Evolutionary conservation across 2,888 invertebrate species (phyloP).

Genomic region (Euzetes globulus): DNA sequence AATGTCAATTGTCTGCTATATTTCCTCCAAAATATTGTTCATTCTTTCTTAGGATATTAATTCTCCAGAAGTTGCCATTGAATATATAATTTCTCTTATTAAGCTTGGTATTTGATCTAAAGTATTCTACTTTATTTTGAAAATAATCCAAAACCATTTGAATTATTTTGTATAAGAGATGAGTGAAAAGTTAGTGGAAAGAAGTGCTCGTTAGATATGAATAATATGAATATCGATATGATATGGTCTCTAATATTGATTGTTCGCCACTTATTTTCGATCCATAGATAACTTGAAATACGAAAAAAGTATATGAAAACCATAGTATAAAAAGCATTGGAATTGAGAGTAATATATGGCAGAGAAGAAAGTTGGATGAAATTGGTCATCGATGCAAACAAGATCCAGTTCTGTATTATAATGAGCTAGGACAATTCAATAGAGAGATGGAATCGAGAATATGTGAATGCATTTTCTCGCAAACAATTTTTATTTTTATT

Average conservation of each 20-base stretch:
- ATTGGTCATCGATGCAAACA: conserved; percentile 26
- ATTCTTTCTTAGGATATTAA: no score
- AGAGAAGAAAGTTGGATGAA: neutral
- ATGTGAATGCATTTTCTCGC: conserved; percentile 7
- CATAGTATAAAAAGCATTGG: neutral
- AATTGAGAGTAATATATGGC: conserved; percentile 4
- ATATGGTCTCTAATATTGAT: neutral
- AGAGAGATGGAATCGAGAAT: neutral
- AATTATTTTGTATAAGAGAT: no score
- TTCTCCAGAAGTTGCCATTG: no score
- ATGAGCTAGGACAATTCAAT: conserved; percentile 7
- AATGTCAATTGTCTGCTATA: no score
- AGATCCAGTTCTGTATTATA: conserved; percentile 6
- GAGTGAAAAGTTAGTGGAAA: neutral
- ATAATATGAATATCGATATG: neutral
- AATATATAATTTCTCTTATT: no score
- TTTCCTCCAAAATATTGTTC: no score
- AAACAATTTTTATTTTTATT: conserved; percentile 15
- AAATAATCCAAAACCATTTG: no score
- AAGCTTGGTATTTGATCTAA: no score
- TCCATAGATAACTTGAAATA: neutral
- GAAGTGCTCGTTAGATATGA: neutral
- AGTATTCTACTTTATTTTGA: no score
- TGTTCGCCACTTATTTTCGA: neutral
- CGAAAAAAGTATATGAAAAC: neutral